Conservation (phyloP, 2,888 invertebrate species). For the Poecilus cupreus region DNA sequence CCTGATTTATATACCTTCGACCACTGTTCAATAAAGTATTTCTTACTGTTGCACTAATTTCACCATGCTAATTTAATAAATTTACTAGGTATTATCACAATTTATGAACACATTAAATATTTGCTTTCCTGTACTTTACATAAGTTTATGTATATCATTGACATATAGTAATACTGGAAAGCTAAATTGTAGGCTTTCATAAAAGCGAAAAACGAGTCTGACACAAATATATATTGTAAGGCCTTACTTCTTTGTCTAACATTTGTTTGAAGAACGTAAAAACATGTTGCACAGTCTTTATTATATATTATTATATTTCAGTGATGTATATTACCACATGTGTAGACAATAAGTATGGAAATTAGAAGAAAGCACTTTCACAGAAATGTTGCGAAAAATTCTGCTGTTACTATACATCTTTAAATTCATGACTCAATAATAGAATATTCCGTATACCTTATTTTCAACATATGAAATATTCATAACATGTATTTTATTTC, state of each 20-base stretch:
- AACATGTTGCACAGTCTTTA: too few species aligned
- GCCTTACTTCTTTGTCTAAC: too few species aligned
- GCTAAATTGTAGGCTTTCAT: too few species aligned
- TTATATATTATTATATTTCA: neutral
- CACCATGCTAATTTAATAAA: neutral
- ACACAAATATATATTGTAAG: too few species aligned
- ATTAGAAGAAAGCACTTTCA: constrained; percentile 17
- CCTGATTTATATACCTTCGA: constrained; percentile 26
- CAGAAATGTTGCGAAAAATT: neutral
- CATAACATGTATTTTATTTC: constrained; percentile 30
- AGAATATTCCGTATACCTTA: neutral
- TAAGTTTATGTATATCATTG: too few species aligned
- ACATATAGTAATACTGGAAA: too few species aligned
- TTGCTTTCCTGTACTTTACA: neutral
- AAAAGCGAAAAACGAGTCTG: too few species aligned
- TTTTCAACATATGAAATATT: constrained; percentile 35
- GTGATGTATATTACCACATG: constrained; percentile 2
- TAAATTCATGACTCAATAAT: constrained; percentile 32
- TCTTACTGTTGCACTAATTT: neutral
- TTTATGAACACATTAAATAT: neutral
- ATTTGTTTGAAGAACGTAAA: too few species aligned
- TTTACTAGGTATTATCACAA: neutral
- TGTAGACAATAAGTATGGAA: constrained; percentile 5
- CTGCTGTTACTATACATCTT: constrained; percentile 1
- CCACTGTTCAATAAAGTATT: constrained; percentile 10